These are phyloP conservation scores for Drosophila neutralis DNA, from an alignment of 2,888 invertebrate species.

Conservation along the genomic window DNA sequence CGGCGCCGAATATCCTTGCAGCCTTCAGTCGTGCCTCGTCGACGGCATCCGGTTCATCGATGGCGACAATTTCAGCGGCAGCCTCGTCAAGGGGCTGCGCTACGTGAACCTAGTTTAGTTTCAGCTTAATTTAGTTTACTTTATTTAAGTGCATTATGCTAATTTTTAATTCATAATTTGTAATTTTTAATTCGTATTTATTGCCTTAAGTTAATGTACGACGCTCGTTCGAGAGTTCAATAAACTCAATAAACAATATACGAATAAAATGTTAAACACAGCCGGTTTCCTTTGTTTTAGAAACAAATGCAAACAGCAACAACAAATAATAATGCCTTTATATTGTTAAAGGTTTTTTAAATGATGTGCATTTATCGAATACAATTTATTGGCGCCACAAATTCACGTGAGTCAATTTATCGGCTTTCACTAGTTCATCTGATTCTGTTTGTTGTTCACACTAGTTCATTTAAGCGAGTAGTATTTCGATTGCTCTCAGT, in stretches of 20 bases:
- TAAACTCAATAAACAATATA: constrained; percentile 66
- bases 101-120: constrained; percentile 80
- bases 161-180: constrained; percentile 37
- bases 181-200: constrained; percentile 57
- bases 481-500: too few relatives aligned
- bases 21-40: constrained; percentile 79
- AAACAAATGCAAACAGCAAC: not conserved
- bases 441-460: not conserved
- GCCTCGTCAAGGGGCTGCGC: constrained; percentile 82
- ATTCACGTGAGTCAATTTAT: not conserved
- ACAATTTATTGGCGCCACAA: not conserved
- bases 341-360: not conserved
- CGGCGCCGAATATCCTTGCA: constrained; percentile 84
- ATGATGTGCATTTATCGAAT: not conserved
- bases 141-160: not conserved
- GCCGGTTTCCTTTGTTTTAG: constrained; percentile 53
- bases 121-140: constrained; percentile 42
- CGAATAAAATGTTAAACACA: constrained; percentile 31
- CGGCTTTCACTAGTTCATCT: not conserved
- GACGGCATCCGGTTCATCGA: constrained; percentile 82
- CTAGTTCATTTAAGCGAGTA: not conserved
- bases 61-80: constrained; percentile 76
- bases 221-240: constrained; percentile 62
- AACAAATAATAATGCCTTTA: not conserved
- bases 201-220: constrained; percentile 68